These are phyloP conservation scores for Orientallactaga sibirica DNA, from an alignment of 2,797 vertebrate genomes.

Conservation along the genomic window DNA sequence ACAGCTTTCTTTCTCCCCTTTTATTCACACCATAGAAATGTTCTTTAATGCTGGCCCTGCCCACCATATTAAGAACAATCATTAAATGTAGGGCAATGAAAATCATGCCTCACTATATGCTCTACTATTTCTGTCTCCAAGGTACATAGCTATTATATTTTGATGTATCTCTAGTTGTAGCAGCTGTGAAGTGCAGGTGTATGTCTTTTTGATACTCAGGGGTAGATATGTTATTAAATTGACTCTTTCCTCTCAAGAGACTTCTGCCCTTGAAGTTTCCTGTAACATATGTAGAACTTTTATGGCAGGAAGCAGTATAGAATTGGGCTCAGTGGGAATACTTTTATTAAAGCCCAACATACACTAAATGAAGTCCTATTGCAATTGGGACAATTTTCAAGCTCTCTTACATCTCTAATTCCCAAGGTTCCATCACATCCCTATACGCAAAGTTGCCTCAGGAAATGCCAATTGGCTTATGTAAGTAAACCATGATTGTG, in stretches of 20 bases:
- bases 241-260: conserved; percentile 50
- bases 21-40: background rate
- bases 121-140: background rate
- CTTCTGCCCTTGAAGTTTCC: conserved; percentile 62
- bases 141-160: background rate
- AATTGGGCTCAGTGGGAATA: conserved; percentile 46
- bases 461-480: conserved; percentile 32
- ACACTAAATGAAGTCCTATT: conserved; percentile 57
- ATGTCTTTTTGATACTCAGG: conserved; percentile 45
- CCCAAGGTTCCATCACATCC: conserved; percentile 34
- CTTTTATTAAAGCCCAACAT: conserved; percentile 62
- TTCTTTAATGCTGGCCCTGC: background rate
- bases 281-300: conserved; percentile 56
- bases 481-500: conserved; percentile 27
- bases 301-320: conserved; percentile 65
- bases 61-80: conserved; percentile 19
- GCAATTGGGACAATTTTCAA: conserved; percentile 56
- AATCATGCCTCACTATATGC: background rate
- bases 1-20: conserved; percentile 4
- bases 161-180: background rate
- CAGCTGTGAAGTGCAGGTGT: conserved; percentile 45
- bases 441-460: conserved; percentile 11
- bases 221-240: conserved; percentile 57
- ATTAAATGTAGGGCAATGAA: background rate
- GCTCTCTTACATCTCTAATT: conserved; percentile 50